A percentile compares a stretch with the other conserved stretches of the same genome.
phyloP scores from a whole-genome alignment of 2,113 vertebrate species.

The Butorides virescens region DNA sequence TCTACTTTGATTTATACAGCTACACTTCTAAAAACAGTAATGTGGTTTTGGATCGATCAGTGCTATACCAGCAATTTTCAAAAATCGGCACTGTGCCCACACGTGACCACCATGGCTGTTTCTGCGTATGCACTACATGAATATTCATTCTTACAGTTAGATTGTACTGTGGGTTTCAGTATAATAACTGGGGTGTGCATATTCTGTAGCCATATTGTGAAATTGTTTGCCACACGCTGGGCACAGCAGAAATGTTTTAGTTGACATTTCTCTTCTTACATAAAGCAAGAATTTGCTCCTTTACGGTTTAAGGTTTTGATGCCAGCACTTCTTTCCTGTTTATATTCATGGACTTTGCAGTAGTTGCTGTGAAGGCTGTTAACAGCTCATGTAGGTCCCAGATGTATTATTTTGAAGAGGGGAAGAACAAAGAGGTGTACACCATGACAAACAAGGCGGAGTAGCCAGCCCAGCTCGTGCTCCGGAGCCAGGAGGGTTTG shows the following conservation, averaged over 20 bases:
- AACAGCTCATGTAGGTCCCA: not conserved
- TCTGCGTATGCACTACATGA: not conserved
- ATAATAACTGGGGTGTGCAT: not conserved
- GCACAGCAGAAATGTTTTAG: not conserved
- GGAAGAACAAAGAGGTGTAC: not conserved
- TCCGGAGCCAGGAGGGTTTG: not conserved
- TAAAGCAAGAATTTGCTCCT: not conserved
- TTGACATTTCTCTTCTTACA: not conserved
- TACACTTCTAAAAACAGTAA: not conserved
- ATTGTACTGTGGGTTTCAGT: not conserved
- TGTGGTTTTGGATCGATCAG: not conserved
- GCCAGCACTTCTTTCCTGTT: not conserved
- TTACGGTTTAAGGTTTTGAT: not conserved
- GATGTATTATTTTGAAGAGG: not conserved
- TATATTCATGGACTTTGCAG: not conserved
- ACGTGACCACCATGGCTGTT: not conserved
- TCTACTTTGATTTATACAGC: not conserved
- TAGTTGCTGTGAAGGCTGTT: not conserved
- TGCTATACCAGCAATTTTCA: not conserved
- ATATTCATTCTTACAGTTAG: not conserved
- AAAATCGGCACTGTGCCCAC: not conserved
- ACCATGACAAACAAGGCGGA: not conserved
- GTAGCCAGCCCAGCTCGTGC: not conserved
- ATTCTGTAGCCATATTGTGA: not conserved
- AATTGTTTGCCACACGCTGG: not conserved